Base-by-base conservation (phyloP, 1,140 invertebrate genomes). In the Leguminivora glycinivorella region DNA sequence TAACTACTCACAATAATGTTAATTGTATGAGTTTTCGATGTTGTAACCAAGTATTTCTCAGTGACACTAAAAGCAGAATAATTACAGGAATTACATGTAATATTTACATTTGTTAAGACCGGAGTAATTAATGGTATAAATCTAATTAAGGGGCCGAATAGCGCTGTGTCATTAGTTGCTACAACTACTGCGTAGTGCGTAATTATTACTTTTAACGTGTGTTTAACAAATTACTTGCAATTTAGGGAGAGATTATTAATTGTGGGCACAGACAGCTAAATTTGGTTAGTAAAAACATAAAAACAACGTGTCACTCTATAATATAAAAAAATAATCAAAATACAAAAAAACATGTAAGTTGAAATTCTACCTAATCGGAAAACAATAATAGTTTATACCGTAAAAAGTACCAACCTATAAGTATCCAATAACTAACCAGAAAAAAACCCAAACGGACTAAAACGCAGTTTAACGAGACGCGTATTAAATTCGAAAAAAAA, bases 401-500 rank as follows among this genome's bases (percentile, higher is more conserved):
- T 52, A 22, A 52, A 52, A 52, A 22, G 17, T 52, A 52, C 47
- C 7, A 22, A 9, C 47, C n/a, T 9, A 12, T 40, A 52, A 9
- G 10, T 38, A 38, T 12, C 1, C 10, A 6, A 38, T 38, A 38
- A 14, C 10, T 38, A 38, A 52, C 3, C n/a, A 52, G n/a, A 52
- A 22, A 52, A 52, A 19, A 22, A 52, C 7, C 19, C 19, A n/a
- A 22, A 17, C 58, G 26, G 3, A 63, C 58, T 63, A 4, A 63
- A 63, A 31, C n/a, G 26, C 12, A 34, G n/a, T 31, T n/a, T 31
- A 34, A 63, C 58, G n/a, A 29, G 56, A 60, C 14, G 24, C 58
- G 25, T 17, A 29, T 63, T 29, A 63, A 63, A 63, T 60, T 60
- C 25, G 1, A 26, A 60, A 56, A 31, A 63, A 63, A 63, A 60